These are phyloP conservation scores for Ovibos moschatus DNA, from an alignment of 2,113 vertebrate genomes.

Conservation along the genomic window DNA sequence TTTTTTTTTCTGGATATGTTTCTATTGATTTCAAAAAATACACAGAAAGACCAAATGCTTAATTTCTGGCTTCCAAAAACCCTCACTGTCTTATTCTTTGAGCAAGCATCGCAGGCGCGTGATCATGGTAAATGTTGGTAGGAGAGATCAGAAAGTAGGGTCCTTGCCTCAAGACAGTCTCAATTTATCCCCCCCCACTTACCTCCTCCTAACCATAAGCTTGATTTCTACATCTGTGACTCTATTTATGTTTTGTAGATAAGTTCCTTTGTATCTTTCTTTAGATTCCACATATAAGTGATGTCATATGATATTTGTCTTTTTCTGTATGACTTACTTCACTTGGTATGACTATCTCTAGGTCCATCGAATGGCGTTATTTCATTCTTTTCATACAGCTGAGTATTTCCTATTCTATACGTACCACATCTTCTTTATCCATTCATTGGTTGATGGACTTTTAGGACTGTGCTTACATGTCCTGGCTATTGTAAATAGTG, in stretches of 20 bases:
- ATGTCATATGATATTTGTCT: not conserved
- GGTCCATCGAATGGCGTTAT: not conserved
- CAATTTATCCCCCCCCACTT: not conserved
- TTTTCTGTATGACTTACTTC: not conserved
- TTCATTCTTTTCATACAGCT: not conserved
- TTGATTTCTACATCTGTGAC: not conserved
- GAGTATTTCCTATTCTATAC: not conserved
- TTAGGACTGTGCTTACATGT: not conserved
- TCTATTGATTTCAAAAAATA: not conserved
- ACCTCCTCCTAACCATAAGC: not conserved
- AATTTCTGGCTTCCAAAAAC: not conserved
- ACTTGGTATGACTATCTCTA: not conserved
- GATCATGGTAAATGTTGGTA: not conserved
- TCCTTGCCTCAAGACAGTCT: not conserved
- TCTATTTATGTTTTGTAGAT: not conserved
- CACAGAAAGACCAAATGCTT: not conserved
- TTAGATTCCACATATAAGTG: not conserved
- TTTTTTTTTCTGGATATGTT: not conserved
- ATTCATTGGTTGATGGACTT: not conserved
- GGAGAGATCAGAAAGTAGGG: not conserved
- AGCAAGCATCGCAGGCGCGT: fast-evolving
- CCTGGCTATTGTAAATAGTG: not conserved
- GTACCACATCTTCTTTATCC: not conserved
- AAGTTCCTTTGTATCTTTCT: not conserved
- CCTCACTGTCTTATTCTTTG: not conserved